Conservation (phyloP, 2,888 invertebrate species). For the Orthosia cruda region DNA sequence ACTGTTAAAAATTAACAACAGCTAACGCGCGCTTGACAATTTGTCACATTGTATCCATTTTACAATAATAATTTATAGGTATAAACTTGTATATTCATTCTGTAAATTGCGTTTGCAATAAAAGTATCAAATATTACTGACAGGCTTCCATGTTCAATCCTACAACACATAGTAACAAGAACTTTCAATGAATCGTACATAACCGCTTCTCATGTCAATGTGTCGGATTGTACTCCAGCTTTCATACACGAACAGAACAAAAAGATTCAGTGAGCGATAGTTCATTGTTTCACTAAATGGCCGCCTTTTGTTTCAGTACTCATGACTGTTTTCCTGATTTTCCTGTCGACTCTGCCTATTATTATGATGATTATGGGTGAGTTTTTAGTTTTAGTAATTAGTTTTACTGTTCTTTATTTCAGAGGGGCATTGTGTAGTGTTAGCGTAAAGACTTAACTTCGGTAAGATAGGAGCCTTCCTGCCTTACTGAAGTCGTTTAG, state of each 20-base stretch:
- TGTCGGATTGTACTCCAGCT: not conserved
- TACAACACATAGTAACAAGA: not conserved
- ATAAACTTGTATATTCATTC: not conserved
- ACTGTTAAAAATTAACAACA: no score
- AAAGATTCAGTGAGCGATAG: conserved; percentile 30
- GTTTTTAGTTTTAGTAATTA: conserved; percentile 70
- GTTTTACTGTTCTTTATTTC: no score
- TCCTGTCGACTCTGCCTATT: conserved; percentile 93
- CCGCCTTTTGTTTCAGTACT: conserved; percentile 91
- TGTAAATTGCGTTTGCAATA: not conserved
- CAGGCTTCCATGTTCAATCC: not conserved
- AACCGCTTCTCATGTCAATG: not conserved
- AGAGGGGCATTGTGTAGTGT: no score
- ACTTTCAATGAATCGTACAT: not conserved
- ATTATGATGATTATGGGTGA: conserved; percentile 96
- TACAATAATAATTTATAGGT: not conserved
- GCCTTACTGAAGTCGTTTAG: no score
- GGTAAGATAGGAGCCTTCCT: no score
- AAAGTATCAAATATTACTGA: not conserved
- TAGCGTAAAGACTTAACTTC: no score
- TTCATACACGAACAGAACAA: conserved; percentile 27
- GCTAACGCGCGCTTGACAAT: not conserved
- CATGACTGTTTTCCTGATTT: conserved; percentile 94
- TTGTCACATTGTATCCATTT: not conserved
- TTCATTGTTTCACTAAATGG: conserved; percentile 28